Evolutionary conservation across 2,888 invertebrate genomes (phyloP), one percentile per base, ranked within the genome.

Genomic region (Meliscaeva auricollis): DNA sequence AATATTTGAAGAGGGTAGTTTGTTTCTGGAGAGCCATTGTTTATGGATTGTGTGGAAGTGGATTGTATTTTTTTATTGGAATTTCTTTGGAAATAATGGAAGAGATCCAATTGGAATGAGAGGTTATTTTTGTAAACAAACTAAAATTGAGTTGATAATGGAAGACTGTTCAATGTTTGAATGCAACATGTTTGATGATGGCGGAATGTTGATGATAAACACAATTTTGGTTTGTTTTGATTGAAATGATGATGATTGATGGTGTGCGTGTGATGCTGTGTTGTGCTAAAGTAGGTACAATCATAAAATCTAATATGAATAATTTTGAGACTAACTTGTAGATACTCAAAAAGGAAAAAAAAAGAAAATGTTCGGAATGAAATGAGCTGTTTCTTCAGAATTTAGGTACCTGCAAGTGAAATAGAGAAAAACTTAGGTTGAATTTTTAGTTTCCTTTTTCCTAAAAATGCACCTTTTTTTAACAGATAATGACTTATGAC

Each of bases 71-170:
- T n/a, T 4, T 11, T 11, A 15, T 32, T 64, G 64, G 62, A 58
- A 60, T 41, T 41, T 4, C 3, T 5, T 60, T 38, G 58, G 41
- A 46, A 62, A 1, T 62, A 32, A n/a, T 32, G 30, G 54, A 32
- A 26, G 15, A 17, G n/a, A 13, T 38, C 20, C 22, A 41, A 62
- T 62, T 62, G 62, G 62, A 62, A 62, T 44, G 30, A 17, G 17
- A 46, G 9, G 30, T 46, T 46, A 46, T 64, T 64, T 64, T 64
- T 64, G 64, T 64, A 64, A 64, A 64, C 64, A 64, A 64, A 64
- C 46, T 46, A 0, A 44, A 22, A 35, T 6, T 41, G 6, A 30
- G 11, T 30, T 66, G 66, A 5, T 9, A 17, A 20, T 35, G 66
- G 17, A 20, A 35, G n/a, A 20, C 8, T 58, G 13, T 22, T 4